Conservation (phyloP, 2,888 invertebrate genomes). For the Sarcophaga caerulescens region DNA sequence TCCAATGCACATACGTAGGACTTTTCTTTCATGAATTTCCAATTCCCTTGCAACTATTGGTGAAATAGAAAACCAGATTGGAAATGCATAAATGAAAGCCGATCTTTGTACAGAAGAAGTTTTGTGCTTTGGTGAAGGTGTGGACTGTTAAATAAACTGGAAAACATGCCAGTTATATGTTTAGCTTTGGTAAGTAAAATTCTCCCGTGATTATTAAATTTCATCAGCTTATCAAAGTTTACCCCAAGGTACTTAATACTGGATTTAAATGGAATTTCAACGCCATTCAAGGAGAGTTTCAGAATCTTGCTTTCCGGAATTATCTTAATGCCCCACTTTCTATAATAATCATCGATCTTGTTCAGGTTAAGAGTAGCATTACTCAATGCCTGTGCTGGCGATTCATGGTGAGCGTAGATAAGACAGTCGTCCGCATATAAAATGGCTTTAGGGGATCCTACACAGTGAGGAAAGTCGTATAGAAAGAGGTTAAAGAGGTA, state of each 20-base stretch:
- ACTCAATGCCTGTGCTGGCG: not conserved
- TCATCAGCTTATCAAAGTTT: not conserved
- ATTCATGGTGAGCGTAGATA: not conserved
- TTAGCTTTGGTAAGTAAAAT: not conserved
- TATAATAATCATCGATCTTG: too few species aligned
- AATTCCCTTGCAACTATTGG: not conserved
- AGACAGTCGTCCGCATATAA: conserved; percentile 1
- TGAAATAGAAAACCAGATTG: not conserved
- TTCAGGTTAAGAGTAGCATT: not conserved
- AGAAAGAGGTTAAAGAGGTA: not conserved
- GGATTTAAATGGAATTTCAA: not conserved
- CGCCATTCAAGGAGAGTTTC: not conserved
- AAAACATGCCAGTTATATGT: not conserved
- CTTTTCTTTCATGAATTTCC: too few species aligned
- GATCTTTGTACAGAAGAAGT: not conserved
- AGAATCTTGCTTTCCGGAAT: conserved; percentile 4
- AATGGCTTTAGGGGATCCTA: not conserved
- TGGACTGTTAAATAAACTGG: not conserved
- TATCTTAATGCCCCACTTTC: too few species aligned
- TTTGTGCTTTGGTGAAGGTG: not conserved
- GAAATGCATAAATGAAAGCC: not conserved
- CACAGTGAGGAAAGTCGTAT: not conserved
- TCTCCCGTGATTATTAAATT: too few species aligned
- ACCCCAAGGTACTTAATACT: not conserved
- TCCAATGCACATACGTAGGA: not conserved